Evolutionary conservation across 2,888 invertebrate genomes (phyloP).

Genomic region (Ypsolopha sequella): DNA sequence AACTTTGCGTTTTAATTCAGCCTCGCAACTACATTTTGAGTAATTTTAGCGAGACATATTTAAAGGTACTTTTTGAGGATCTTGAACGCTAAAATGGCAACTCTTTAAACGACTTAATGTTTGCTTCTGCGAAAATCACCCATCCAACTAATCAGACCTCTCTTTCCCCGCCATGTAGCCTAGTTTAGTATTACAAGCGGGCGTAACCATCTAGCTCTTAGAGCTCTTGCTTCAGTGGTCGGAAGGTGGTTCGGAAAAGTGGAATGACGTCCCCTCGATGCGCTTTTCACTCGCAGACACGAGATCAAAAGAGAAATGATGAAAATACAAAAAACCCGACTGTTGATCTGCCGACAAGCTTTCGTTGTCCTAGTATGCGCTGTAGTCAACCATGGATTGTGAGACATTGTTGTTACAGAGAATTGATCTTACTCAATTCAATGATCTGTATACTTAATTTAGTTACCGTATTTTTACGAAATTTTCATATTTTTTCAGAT

Average conservation of each 20-base stretch:
- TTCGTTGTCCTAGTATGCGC: constrained; percentile 4
- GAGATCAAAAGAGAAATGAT: constrained; percentile 48
- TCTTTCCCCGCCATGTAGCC: constrained; percentile 18
- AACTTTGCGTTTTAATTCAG: too few relatives aligned
- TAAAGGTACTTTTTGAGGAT: too few relatives aligned
- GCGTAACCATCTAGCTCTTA: constrained; percentile 19
- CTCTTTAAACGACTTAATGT: constrained; percentile 20
- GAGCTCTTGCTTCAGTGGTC: constrained; percentile 42
- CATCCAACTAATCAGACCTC: constrained; percentile 37
- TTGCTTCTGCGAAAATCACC: constrained; percentile 40
- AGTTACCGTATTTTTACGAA: too few relatives aligned
- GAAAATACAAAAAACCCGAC: constrained; percentile 27
- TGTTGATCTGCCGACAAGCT: not conserved
- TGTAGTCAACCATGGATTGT: constrained; percentile 9
- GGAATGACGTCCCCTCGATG: constrained; percentile 64
- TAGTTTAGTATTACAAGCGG: constrained; percentile 14
- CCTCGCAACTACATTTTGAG: too few relatives aligned
- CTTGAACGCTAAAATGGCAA: too few relatives aligned
- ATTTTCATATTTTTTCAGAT: too few relatives aligned
- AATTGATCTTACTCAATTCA: too few relatives aligned
- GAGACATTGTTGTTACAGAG: too few relatives aligned
- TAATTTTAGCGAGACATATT: not conserved
- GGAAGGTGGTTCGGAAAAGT: constrained; percentile 64
- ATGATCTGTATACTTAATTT: too few relatives aligned
- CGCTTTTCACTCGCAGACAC: constrained; percentile 62